Base-by-base conservation (phyloP, 2,888 invertebrate species). In the Rutpela maculata region DNA sequence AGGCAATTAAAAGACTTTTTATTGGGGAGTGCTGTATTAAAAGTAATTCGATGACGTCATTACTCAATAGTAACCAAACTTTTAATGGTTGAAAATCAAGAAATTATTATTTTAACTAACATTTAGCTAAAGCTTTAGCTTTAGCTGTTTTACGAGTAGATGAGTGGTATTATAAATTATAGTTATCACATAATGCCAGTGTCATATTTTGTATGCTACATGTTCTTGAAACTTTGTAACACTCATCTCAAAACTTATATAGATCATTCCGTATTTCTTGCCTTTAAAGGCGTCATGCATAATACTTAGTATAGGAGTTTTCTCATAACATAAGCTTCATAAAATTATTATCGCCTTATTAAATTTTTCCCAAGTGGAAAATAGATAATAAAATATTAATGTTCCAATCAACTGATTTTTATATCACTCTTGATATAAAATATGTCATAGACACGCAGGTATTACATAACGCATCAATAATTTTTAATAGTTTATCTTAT, bases 361-460 rank as follows among this genome's bases (percentile, higher is more conserved):
- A 68, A 68, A 56, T 68, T 50, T 55, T 22, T n/a, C 68, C 56
- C 68, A 26, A 55, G 56, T 55, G 68, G 68, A 56, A 56, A 68
- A 68, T 68, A 56, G 50, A 55, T 56, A 55, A 57, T 68, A 68
- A 68, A 68, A 68, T 56, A 68, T 68, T 68, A 56, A 68, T 55
- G 50, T 18, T 50, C 68, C 17, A 66, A 66, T 66, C 66, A 35
- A 66, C 19, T 12, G 66, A 66, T 66, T 50, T 66, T 66, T 66
- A 66, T 50, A 19, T 15, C 50, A 12, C 7, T 50, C 15, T 50
- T 18, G 22, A 15, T 66, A 50, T 66, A 22, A 66, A 66, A 66
- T 62, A 60, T 62, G 31, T 62, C n/a, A 26, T n/a, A 31, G 10
- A 15, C 35, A 62, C 62, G 35, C 62, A 62, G 62, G 62, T 62